A percentile compares a stretch with the other conserved stretches of the same genome.
Evolutionary conservation across 2,797 vertebrate genomes (phyloP).

Genomic region (Astyanax mexicanus): DNA sequence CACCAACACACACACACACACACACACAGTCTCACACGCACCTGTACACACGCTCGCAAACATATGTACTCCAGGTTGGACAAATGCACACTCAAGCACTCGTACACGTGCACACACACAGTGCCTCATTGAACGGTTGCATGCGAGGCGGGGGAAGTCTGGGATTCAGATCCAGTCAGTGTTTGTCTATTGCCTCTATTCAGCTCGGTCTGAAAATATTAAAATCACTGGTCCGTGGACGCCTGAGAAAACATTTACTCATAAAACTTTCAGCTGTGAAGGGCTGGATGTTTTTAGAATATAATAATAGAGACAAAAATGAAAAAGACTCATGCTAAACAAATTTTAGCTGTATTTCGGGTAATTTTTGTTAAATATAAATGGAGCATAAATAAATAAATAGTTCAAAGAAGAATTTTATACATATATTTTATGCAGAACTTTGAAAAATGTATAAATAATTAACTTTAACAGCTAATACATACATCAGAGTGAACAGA

Average conservation of each 20-base stretch:
- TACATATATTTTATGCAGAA: neutral
- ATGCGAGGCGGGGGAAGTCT: constrained; percentile 37
- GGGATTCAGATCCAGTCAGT: constrained; percentile 32
- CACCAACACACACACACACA: constrained; percentile 35
- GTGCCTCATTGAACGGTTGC: constrained; percentile 42
- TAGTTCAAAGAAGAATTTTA: neutral
- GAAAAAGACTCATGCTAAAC: constrained; percentile 4
- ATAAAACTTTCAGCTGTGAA: constrained; percentile 40
- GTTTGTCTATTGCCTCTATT: constrained; percentile 44
- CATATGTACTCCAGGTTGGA: neutral
- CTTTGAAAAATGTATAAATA: neutral
- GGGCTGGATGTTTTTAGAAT: constrained; percentile 35
- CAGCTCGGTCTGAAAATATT: constrained; percentile 40
- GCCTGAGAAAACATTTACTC: constrained; percentile 31
- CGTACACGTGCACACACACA: constrained; percentile 17
- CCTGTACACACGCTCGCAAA: constrained; percentile 11
- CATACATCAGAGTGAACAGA: too few species aligned
- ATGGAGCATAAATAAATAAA: neutral
- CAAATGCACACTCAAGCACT: constrained; percentile 33
- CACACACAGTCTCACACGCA: constrained; percentile 30
- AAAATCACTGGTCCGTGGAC: constrained; percentile 23
- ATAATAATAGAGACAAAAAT: constrained; percentile 6
- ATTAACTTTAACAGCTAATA: too few species aligned
- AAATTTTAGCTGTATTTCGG: neutral
- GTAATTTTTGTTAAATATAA: neutral